Percentiles rank a stretch among this genome's conserved stretches.
These are phyloP conservation scores for Carollia perspicillata DNA, from an alignment of 2,113 vertebrate genomes.

Conservation along the genomic window DNA sequence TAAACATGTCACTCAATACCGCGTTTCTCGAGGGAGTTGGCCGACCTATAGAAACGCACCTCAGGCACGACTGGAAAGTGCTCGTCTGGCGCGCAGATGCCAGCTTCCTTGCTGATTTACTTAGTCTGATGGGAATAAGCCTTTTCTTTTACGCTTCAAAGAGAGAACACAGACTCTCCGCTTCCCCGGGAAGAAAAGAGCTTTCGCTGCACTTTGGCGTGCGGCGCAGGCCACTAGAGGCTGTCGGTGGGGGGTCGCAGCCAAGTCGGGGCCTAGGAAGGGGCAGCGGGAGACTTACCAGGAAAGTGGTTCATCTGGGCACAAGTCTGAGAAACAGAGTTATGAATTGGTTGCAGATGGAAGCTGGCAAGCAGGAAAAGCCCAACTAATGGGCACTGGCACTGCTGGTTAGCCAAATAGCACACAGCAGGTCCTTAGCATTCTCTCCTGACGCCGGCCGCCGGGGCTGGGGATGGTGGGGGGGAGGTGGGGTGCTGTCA, in stretches of 20 bases:
- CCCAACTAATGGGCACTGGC: conserved; percentile 88
- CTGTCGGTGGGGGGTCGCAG: conserved; percentile 84
- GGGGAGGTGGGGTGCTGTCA: conserved; percentile 69
- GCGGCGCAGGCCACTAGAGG: conserved; percentile 83
- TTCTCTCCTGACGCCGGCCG: conserved; percentile 68
- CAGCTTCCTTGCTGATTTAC: conserved; percentile 76
- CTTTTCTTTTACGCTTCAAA: conserved; percentile 74
- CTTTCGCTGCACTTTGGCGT: conserved; percentile 85
- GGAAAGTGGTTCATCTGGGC: conserved; percentile 72
- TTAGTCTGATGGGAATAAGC: conserved; percentile 79
- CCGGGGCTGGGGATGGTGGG: conserved; percentile 23
- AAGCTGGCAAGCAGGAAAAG: conserved; percentile 82
- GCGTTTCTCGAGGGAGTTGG: conserved; percentile 72
- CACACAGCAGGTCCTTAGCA: conserved; percentile 79
- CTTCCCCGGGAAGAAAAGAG: conserved; percentile 77
- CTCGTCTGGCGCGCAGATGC: conserved; percentile 71
- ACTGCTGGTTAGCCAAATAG: conserved; percentile 78
- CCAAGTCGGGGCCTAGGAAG: conserved; percentile 80
- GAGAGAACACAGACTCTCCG: conserved; percentile 67
- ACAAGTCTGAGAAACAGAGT: conserved; percentile 84
- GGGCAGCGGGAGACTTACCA: conserved; percentile 72
- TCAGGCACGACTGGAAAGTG: conserved; percentile 69
- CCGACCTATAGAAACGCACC: conserved; percentile 66
- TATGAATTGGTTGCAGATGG: conserved; percentile 85
- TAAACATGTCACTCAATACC: conserved; percentile 39